Evolutionary conservation across 92 coral and sea anemone species (phyloP).

Genomic region (Siderastrea radians): DNA sequence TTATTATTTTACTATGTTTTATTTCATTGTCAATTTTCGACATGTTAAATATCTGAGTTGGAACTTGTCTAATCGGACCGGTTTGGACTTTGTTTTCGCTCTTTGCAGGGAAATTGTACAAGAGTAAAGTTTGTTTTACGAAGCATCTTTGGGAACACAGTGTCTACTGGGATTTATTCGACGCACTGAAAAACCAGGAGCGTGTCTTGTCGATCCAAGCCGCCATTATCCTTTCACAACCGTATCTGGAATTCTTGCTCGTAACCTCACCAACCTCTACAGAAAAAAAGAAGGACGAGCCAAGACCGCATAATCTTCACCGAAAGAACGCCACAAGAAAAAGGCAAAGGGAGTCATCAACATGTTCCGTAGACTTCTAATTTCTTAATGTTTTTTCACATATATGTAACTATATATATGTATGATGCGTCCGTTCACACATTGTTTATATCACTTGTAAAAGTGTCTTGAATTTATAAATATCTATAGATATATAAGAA

Average conservation of each 20-base stretch:
- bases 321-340: constrained; percentile 81
- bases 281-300: constrained; percentile 95
- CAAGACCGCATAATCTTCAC: constrained; percentile 66
- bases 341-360: constrained; percentile 86
- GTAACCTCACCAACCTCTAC: constrained; percentile 96
- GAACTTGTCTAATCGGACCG: constrained; percentile 43
- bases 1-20: constrained; percentile 38
- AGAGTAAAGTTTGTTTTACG: constrained; percentile 98
- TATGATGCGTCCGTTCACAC: constrained; percentile 22
- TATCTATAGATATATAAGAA: constrained; percentile 48
- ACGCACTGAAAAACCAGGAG: constrained; percentile 98
- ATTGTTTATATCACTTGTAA: constrained; percentile 83
- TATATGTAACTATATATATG: constrained; percentile 51
- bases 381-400: constrained; percentile 59
- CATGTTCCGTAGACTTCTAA: constrained; percentile 85
- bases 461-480: constrained; percentile 61
- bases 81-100: constrained; percentile 40
- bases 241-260: constrained; percentile 96
- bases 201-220: constrained; percentile 98
- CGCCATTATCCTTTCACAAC: constrained; percentile 97
- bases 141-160: constrained; percentile 99
- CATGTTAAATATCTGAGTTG: constrained; percentile 24
- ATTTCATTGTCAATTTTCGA: constrained; percentile 21
- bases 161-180: constrained; percentile 98
- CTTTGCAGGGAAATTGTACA: constrained; percentile 93